Percentiles rank a stretch among this genome's conserved stretches.
phyloP scores from a whole-genome alignment of 1,140 invertebrate genomes.

The Aphelenchoides besseyi region DNA sequence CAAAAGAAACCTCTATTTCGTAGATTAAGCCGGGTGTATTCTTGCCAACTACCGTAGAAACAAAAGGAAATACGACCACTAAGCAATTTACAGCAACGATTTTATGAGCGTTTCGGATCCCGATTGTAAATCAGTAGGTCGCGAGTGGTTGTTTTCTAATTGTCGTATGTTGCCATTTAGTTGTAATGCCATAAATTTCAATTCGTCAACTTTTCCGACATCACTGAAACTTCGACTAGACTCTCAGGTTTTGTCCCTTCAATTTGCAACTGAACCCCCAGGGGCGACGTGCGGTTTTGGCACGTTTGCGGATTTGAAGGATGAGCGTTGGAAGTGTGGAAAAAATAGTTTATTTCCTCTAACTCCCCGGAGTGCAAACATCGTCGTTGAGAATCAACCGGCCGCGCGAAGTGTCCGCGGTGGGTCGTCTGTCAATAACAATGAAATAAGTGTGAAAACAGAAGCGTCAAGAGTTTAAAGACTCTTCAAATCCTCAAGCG shows the following conservation, averaged over 20 bases:
- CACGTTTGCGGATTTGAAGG: not conserved
- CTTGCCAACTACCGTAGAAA: not conserved
- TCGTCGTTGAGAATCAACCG: not conserved
- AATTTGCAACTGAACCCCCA: not conserved
- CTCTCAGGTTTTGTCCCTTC: not conserved
- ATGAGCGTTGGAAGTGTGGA: too few relatives aligned
- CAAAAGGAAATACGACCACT: not conserved
- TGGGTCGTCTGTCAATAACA: not conserved
- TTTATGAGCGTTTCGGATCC: not conserved
- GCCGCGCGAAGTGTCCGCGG: not conserved
- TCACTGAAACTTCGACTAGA: too few relatives aligned
- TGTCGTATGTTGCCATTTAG: not conserved
- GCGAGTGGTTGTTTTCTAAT: not conserved
- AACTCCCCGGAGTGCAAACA: constrained; percentile 5
- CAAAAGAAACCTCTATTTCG: too few relatives aligned
- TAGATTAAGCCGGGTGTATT: too few relatives aligned
- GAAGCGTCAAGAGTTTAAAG: not conserved
- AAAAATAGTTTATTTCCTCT: not conserved
- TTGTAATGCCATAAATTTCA: not conserved
- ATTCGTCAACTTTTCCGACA: too few relatives aligned
- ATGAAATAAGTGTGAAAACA: not conserved
- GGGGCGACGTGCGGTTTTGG: not conserved
- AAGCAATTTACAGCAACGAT: not conserved
- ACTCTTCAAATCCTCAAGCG: too few relatives aligned
- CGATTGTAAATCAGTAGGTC: not conserved